These are phyloP conservation scores for Cheilosia pagana DNA, from an alignment of 2,888 invertebrate genomes.

Conservation along the genomic window DNA sequence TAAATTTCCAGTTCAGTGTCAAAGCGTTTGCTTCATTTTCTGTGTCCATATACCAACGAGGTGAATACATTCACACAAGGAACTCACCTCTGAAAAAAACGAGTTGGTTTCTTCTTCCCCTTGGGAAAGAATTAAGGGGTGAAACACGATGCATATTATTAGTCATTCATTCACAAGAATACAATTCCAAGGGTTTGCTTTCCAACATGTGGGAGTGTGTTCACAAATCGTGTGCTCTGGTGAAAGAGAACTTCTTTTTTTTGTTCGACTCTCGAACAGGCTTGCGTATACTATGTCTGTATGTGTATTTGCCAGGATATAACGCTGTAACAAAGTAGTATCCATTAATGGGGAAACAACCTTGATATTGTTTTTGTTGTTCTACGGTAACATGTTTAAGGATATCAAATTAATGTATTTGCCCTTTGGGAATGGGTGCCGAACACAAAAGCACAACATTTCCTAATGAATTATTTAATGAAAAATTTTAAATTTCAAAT, in stretches of 20 bases:
- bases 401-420: constrained; percentile 44
- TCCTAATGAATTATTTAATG: no score
- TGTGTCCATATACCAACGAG: constrained; percentile 43
- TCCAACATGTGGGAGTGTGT: constrained; percentile 30
- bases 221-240: constrained; percentile 41
- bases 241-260: constrained; percentile 39
- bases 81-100: constrained; percentile 29
- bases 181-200: constrained; percentile 45
- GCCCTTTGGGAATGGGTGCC: neutral
- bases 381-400: constrained; percentile 17
- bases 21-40: constrained; percentile 6
- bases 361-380: constrained; percentile 32
- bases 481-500: constrained; percentile 25
- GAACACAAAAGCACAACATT: no score
- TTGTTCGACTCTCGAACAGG: constrained; percentile 25
- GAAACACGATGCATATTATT: constrained; percentile 43
- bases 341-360: constrained; percentile 51
- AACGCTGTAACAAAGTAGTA: constrained; percentile 16
- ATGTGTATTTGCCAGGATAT: neutral
- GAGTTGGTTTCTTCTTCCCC: constrained; percentile 12
- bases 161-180: constrained; percentile 71
- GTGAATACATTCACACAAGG: constrained; percentile 26
- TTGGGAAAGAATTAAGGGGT: constrained; percentile 23
- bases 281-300: constrained; percentile 37
- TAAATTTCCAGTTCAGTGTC: constrained; percentile 65